These are phyloP conservation scores for Cyanoderma ruficeps DNA, from an alignment of 2,113 vertebrate species.

Conservation along the genomic window DNA sequence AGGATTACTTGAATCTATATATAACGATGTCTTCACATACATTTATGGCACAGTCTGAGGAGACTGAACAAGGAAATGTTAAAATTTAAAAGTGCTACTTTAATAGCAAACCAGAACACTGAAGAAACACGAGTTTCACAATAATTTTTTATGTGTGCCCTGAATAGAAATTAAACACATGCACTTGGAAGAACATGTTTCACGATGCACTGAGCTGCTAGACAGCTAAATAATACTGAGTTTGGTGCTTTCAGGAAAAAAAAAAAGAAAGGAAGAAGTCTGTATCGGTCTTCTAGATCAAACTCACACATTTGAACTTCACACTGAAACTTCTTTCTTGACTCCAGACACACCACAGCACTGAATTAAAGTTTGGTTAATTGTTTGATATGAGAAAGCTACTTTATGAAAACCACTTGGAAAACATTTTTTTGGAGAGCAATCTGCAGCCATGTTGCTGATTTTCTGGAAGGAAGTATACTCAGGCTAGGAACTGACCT, in stretches of 20 bases:
- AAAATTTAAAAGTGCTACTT: background rate
- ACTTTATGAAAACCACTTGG: background rate
- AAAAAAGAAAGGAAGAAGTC: background rate
- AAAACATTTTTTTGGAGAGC: background rate
- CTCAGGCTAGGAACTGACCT: background rate
- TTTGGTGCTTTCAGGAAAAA: background rate
- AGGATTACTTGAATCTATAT: slow-evolving; percentile 57
- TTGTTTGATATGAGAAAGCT: background rate
- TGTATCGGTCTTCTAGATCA: background rate
- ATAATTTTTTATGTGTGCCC: background rate
- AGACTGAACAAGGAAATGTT: background rate
- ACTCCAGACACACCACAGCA: background rate
- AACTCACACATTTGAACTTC: background rate
- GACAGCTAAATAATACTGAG: background rate
- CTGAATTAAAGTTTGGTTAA: background rate
- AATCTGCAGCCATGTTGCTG: background rate
- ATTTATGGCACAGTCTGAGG: background rate
- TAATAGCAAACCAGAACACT: background rate
- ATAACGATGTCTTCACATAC: background rate
- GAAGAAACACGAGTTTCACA: background rate
- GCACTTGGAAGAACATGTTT: background rate
- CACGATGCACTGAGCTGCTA: background rate
- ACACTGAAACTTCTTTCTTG: background rate
- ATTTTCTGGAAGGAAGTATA: background rate
- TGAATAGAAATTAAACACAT: slow-evolving; percentile 20